Percentiles rank a stretch among this genome's conserved stretches.
phyloP scores from a whole-genome alignment of 2,797 vertebrate genomes.

The Propithecus perrieri region DNA sequence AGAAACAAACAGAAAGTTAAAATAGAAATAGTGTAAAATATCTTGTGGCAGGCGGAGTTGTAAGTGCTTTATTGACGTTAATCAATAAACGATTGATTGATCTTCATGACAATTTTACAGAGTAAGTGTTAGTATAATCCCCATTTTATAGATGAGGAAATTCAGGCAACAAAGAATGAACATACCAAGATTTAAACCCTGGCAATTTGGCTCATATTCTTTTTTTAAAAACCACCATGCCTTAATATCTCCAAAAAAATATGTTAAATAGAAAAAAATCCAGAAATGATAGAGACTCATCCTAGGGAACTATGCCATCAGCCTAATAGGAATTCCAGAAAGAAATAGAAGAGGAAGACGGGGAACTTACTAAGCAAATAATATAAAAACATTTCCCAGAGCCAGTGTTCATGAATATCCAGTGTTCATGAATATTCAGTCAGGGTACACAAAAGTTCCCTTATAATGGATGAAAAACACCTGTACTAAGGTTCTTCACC shows the following conservation, averaged over 20 bases:
- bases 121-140: neutral
- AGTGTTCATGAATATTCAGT: neutral
- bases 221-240: neutral
- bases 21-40: neutral
- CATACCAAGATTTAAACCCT: neutral
- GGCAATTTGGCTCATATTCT: neutral
- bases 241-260: neutral
- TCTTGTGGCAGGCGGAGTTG: neutral
- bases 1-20: neutral
- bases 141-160: constrained; percentile 1
- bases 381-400: neutral
- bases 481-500: neutral
- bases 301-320: neutral
- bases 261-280: neutral
- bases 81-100: neutral
- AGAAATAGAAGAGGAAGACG: neutral
- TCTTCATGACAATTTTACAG: neutral
- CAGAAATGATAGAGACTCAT: neutral
- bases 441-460: neutral
- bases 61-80: neutral
- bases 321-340: neutral
- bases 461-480: neutral
- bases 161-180: neutral
- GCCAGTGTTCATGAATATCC: neutral
- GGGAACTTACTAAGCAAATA: neutral